Conservation (phyloP, 2,888 invertebrate genomes). For the Acanthosepion pharaonis region DNA sequence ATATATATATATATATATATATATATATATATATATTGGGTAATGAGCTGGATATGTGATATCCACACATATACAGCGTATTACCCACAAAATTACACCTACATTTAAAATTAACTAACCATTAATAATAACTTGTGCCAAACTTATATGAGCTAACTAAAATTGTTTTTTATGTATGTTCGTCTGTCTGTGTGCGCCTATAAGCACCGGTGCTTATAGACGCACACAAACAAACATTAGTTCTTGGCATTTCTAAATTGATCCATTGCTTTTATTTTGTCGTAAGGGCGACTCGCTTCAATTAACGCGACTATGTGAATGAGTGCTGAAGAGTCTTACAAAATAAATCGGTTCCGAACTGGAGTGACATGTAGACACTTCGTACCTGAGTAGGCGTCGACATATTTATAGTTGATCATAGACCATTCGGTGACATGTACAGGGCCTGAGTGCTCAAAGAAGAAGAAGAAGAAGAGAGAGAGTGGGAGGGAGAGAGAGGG, state of each 20-base stretch:
- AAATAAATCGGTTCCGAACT: background rate
- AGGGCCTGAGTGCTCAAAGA: background rate
- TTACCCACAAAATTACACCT: too few relatives aligned
- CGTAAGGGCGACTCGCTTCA: background rate
- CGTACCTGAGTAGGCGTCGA: background rate
- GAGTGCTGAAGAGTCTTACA: background rate
- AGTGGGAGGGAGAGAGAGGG: too few relatives aligned
- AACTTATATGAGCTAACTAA: too few relatives aligned
- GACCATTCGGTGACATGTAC: background rate
- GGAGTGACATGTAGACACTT: background rate
- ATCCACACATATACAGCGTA: too few relatives aligned
- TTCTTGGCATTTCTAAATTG: background rate
- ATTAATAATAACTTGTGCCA: too few relatives aligned
- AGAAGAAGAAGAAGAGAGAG: too few relatives aligned
- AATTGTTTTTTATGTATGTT: too few relatives aligned
- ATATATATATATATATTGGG: too few relatives aligned
- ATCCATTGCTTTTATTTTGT: background rate
- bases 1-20: too few relatives aligned
- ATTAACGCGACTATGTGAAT: background rate
- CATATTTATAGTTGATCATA: background rate
- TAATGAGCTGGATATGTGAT: too few relatives aligned
- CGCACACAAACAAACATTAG: background rate
- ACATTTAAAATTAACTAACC: too few relatives aligned
- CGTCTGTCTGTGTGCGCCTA: background rate
- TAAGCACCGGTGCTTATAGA: background rate